Evolutionary conservation across 1,140 invertebrate genomes (phyloP).

Genomic region (Cydia pomonella): DNA sequence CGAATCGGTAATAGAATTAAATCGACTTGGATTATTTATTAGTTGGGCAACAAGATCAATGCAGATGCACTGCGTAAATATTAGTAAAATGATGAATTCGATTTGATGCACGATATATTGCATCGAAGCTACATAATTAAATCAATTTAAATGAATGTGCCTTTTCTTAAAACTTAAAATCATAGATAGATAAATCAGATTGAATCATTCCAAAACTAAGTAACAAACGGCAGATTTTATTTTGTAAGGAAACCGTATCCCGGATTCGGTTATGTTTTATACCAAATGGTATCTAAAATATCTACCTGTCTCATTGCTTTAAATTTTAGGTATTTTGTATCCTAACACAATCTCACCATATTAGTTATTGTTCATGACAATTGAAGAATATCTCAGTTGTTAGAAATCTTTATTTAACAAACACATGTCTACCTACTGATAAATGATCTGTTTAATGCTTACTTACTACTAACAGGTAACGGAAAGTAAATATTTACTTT

Average conservation of each 20-base stretch:
- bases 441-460: not conserved
- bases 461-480: not conserved
- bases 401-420: not conserved
- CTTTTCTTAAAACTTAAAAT: too few relatives aligned
- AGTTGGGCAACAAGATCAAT: not conserved
- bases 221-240: too few relatives aligned
- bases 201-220: too few relatives aligned
- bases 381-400: not conserved
- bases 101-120: not conserved
- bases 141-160: too few relatives aligned
- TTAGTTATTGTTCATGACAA: not conserved
- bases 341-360: too few relatives aligned
- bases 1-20: constrained; percentile 16
- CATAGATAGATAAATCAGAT: too few relatives aligned
- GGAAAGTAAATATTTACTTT: constrained; percentile 23
- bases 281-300: too few relatives aligned
- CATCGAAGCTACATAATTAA: not conserved
- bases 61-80: not conserved
- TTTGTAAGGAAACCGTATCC: too few relatives aligned
- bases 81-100: not conserved
- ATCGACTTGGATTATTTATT: constrained; percentile 19
- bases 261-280: too few relatives aligned
- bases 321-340: too few relatives aligned
- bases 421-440: not conserved
- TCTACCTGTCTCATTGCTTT: too few relatives aligned